phyloP scores from a whole-genome alignment of 2,888 invertebrate genomes.

The Sturmia bella region DNA sequence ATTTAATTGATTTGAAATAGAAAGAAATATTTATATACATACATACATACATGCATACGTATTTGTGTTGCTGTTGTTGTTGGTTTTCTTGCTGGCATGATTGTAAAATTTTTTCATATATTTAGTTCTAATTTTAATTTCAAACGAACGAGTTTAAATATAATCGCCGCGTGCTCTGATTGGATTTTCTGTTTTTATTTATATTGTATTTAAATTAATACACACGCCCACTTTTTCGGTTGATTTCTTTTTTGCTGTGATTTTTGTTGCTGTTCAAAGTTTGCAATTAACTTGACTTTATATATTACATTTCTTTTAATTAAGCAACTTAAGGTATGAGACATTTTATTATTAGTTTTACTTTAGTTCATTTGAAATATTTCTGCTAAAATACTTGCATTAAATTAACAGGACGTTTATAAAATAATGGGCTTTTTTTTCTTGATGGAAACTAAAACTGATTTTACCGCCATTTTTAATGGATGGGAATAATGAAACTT shows the following conservation, averaged over 20 bases:
- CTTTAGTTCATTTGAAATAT: background rate
- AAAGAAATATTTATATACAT: no score
- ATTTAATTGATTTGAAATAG: slow-evolving; percentile 9
- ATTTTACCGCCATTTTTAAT: no score
- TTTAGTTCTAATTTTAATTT: slow-evolving; percentile 68
- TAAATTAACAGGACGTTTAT: no score
- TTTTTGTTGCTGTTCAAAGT: slow-evolving; percentile 7
- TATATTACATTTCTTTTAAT: slow-evolving; percentile 10
- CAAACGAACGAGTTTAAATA: slow-evolving; percentile 60
- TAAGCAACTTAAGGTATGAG: slow-evolving; percentile 23
- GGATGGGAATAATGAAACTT: no score
- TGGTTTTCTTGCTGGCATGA: slow-evolving; percentile 13
- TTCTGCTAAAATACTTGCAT: background rate
- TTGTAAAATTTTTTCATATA: slow-evolving; percentile 30
- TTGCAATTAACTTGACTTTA: slow-evolving; percentile 3
- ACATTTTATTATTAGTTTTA: background rate
- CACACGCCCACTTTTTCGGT: slow-evolving; percentile 59
- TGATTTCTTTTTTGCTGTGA: slow-evolving; percentile 18
- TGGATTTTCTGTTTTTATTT: slow-evolving; percentile 48
- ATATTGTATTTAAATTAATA: slow-evolving; percentile 15
- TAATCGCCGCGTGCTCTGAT: slow-evolving; percentile 58
- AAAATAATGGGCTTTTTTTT: no score
- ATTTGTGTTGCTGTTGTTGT: slow-evolving; percentile 20
- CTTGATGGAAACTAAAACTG: no score
- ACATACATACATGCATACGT: background rate